Percentiles rank a stretch among this genome's conserved stretches.
Evolutionary conservation across 92 coral and sea anemone genomes (phyloP).

Genomic region (Micromussa lordhowensis): DNA sequence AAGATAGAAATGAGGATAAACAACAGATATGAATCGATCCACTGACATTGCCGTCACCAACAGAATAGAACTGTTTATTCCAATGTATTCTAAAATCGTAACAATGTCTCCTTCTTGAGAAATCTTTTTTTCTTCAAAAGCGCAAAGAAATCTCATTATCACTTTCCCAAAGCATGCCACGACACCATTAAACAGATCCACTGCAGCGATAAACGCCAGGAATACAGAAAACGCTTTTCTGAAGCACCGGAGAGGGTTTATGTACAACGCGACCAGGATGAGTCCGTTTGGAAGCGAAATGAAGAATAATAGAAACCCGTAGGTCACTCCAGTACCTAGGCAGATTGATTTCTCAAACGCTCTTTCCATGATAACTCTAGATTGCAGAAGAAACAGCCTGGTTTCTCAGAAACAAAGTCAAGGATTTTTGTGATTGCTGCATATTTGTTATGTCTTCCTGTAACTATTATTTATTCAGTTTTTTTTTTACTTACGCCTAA

Average conservation of each 20-base stretch:
- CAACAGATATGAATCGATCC: constrained; percentile 3
- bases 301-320: background rate
- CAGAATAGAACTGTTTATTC: constrained; percentile 2
- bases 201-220: background rate
- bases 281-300: background rate
- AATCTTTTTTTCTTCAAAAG: background rate
- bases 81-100: background rate
- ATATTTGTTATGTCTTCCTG: no score
- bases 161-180: background rate
- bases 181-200: constrained; percentile 5
- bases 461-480: no score
- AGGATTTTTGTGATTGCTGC: background rate
- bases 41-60: constrained; percentile 5
- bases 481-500: no score
- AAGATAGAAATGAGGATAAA: background rate
- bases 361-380: background rate
- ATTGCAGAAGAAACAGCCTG: no score
- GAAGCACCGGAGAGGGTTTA: constrained; percentile 11
- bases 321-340: background rate
- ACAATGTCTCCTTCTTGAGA: background rate
- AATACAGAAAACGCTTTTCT: constrained; percentile 8
- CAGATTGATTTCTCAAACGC: background rate
- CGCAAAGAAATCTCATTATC: background rate
- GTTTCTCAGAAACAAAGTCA: no score
- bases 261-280: background rate